Conservation (phyloP, 2,888 invertebrate genomes). For the Drosophila kanekoi region DNA sequence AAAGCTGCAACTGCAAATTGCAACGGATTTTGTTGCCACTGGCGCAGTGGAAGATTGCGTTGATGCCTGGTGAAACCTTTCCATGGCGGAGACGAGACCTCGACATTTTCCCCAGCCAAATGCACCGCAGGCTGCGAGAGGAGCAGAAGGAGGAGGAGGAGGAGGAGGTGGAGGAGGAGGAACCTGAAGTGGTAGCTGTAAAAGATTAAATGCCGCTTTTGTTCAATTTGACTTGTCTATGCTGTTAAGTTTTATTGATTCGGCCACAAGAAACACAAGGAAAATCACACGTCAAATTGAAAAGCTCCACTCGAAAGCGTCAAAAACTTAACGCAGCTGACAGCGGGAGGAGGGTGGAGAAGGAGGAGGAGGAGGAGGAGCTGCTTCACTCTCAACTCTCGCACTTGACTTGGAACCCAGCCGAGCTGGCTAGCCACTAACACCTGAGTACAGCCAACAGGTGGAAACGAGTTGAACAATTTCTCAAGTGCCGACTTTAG, state of each 20-base stretch:
- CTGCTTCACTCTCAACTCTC: not conserved
- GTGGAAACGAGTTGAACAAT: slow-evolving; percentile 31
- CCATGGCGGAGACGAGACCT: slow-evolving; percentile 39
- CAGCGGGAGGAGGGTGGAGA: too few relatives aligned
- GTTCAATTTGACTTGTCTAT: slow-evolving; percentile 42
- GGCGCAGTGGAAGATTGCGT: slow-evolving; percentile 52
- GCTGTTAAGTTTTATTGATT: slow-evolving; percentile 52
- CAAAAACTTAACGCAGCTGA: slow-evolving; percentile 45
- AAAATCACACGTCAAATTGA: slow-evolving; percentile 48
- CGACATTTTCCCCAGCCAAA: slow-evolving; percentile 34
- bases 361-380: not conserved
- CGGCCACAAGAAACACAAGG: slow-evolving; percentile 11
- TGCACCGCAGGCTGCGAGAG: slow-evolving; percentile 27
- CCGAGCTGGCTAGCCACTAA: slow-evolving; percentile 2
- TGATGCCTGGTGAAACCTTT: slow-evolving; percentile 49
- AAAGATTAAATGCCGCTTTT: slow-evolving; percentile 60
- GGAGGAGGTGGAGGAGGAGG: not conserved
- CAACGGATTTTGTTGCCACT: slow-evolving; percentile 57
- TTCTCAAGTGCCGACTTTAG: slow-evolving; percentile 17
- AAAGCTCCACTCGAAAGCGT: slow-evolving; percentile 50
- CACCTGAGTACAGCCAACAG: slow-evolving; percentile 26
- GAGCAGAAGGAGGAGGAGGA: not conserved
- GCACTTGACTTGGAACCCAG: slow-evolving; percentile 1
- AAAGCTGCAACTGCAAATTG: slow-evolving; percentile 68
- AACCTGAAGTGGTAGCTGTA: slow-evolving; percentile 53